A percentile compares a stretch with the other conserved stretches of the same genome.
These are phyloP conservation scores for Schizotus pectinicornis DNA, from an alignment of 2,888 invertebrate genomes.

Conservation along the genomic window DNA sequence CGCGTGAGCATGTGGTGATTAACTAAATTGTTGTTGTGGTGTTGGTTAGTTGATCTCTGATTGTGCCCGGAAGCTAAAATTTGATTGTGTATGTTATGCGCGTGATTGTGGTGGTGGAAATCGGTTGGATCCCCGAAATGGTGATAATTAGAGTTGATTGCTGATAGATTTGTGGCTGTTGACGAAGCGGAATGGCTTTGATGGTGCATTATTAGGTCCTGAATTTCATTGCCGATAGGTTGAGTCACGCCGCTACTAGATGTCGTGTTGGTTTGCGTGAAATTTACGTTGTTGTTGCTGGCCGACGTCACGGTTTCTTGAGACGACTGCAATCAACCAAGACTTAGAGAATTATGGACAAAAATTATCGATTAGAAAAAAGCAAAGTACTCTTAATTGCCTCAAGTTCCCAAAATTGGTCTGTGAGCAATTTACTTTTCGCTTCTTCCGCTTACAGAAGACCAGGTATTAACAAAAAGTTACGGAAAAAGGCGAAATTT, in stretches of 20 bases:
- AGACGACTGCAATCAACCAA: constrained; percentile 37
- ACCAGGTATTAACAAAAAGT: neutral
- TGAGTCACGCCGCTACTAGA: constrained; percentile 40
- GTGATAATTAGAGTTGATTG: constrained; percentile 54
- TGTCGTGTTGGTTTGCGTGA: constrained; percentile 47
- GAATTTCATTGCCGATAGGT: constrained; percentile 55
- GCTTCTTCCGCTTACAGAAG: neutral
- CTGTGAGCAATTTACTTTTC: no score
- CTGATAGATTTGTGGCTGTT: constrained; percentile 46
- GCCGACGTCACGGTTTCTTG: constrained; percentile 47
- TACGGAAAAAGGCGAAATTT: constrained; percentile 6
- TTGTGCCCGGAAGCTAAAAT: constrained; percentile 51
- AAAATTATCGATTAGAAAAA: no score
- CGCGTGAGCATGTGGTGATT: constrained; percentile 56
- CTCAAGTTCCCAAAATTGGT: no score
- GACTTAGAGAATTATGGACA: no score
- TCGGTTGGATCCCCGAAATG: constrained; percentile 56
- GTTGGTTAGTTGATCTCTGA: constrained; percentile 49
- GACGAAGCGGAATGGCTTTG: constrained; percentile 53
- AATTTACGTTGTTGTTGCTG: constrained; percentile 50
- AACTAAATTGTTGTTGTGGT: constrained; percentile 52
- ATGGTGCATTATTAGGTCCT: constrained; percentile 58
- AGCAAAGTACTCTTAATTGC: no score
- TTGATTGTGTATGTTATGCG: constrained; percentile 57
- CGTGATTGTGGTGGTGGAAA: constrained; percentile 54